These are phyloP conservation scores for Cephalopholis sonnerati DNA, from an alignment of 2,113 vertebrate genomes.

Conservation along the genomic window DNA sequence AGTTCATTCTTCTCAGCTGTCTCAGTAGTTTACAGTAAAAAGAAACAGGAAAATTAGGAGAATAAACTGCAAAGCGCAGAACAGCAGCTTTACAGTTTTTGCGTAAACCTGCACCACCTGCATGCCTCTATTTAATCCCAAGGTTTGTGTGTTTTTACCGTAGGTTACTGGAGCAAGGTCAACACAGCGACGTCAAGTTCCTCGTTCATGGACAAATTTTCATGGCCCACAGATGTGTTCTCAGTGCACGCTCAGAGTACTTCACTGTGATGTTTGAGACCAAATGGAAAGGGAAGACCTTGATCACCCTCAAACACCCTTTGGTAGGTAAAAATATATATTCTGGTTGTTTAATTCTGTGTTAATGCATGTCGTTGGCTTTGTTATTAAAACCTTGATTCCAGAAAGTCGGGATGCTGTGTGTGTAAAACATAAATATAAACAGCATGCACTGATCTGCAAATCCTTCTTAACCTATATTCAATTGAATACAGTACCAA, in stretches of 20 bases:
- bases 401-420: too few species aligned
- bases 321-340: conserved; percentile 84
- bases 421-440: too few species aligned
- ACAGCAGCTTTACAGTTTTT: neutral
- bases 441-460: too few species aligned
- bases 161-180: conserved; percentile 95
- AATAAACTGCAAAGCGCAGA: neutral
- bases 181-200: conserved; percentile 92
- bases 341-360: neutral
- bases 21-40: neutral
- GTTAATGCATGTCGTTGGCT: neutral
- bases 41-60: neutral
- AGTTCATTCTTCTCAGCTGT: neutral
- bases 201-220: conserved; percentile 93
- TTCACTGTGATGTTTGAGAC: conserved; percentile 96
- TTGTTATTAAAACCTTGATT: neutral
- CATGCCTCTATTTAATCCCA: neutral
- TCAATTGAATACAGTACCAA: too few species aligned
- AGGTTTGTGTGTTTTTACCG: neutral
- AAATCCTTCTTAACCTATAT: too few species aligned
- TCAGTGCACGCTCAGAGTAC: conserved; percentile 92
- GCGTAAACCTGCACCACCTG: neutral
- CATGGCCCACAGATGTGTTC: conserved; percentile 91
- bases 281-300: conserved; percentile 94
- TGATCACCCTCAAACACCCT: conserved; percentile 94